Conservation (phyloP, 64 coral and sea anemone genomes). For the Platygyra sinensis region DNA sequence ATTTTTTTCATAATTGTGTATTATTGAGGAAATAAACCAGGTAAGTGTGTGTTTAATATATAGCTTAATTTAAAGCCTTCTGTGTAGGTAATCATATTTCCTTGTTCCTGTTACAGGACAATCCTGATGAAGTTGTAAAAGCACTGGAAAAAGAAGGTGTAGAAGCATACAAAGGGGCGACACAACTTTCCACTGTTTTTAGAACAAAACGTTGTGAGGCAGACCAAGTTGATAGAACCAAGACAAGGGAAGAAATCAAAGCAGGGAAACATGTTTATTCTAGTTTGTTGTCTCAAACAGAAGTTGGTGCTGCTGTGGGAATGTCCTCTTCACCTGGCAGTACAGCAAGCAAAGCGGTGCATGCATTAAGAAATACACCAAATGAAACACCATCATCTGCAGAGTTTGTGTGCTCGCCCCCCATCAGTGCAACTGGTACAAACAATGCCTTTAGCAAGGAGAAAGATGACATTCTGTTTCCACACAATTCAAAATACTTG, state of each 20-base stretch:
- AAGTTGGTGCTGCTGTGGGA: slow-evolving; percentile 12
- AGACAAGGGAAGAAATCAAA: neutral
- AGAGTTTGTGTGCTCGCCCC: neutral
- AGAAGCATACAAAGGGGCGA: slow-evolving; percentile 86
- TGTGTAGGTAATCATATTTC: neutral
- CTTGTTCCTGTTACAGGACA: slow-evolving; percentile 55
- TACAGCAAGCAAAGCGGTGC: neutral
- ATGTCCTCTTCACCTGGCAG: neutral
- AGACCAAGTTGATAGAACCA: neutral
- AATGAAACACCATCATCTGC: neutral
- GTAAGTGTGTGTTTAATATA: too few species aligned
- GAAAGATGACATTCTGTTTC: slow-evolving; percentile 61
- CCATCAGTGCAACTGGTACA: neutral
- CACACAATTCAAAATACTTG: slow-evolving; percentile 70
- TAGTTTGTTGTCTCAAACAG: neutral
- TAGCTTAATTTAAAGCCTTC: too few species aligned
- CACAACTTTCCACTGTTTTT: slow-evolving; percentile 84
- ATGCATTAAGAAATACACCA: too few species aligned
- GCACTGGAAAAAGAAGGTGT: slow-evolving; percentile 92
- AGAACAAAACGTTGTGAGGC: slow-evolving; percentile 8
- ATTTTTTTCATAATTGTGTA: too few species aligned
- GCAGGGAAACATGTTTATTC: neutral
- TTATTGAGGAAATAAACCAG: too few species aligned
- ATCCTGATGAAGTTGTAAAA: slow-evolving; percentile 79
- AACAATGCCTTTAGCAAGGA: neutral